Evolutionary conservation across 2,888 invertebrate species (phyloP).

Genomic region (Mongoloraphidia duomilia): DNA sequence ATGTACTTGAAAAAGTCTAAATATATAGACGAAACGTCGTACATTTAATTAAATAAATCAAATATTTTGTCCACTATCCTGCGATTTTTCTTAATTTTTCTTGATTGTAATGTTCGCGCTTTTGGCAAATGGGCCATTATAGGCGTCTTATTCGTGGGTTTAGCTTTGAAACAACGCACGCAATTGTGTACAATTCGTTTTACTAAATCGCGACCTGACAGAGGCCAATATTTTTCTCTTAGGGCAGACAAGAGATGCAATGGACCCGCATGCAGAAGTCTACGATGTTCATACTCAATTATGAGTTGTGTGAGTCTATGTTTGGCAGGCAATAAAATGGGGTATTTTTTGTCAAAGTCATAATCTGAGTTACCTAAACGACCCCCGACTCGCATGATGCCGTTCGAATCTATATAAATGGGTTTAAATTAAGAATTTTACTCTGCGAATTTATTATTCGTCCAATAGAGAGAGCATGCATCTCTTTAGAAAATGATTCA

Average conservation of each 20-base stretch:
- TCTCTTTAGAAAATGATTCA: constrained; percentile 1
- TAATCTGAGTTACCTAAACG: constrained; percentile 6
- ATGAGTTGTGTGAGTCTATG: constrained; percentile 9
- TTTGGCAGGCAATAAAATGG: constrained; percentile 8
- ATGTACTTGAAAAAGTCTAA: too few relatives aligned
- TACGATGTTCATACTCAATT: constrained; percentile 11
- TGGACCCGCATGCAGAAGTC: constrained; percentile 12
- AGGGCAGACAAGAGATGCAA: constrained; percentile 8
- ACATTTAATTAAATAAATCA: too few relatives aligned
- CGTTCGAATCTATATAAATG: constrained; percentile 9
- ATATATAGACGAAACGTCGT: too few relatives aligned
- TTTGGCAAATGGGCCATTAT: constrained; percentile 19
- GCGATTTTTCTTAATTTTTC: too few relatives aligned
- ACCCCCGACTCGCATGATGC: constrained; percentile 8
- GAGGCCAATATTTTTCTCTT: constrained; percentile 9
- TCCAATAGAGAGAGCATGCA: background rate
- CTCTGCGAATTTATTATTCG: background rate
- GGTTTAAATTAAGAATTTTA: constrained; percentile 4
- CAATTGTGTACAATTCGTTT: constrained; percentile 8
- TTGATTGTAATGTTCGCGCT: constrained; percentile 7
- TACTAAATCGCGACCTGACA: constrained; percentile 7
- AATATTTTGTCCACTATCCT: too few relatives aligned
- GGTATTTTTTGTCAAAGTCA: constrained; percentile 9
- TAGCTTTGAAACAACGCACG: constrained; percentile 10
- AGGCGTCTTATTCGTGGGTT: constrained; percentile 9